Base-by-base conservation (phyloP, 1,140 invertebrate genomes). In the Apolygus lucorum region DNA sequence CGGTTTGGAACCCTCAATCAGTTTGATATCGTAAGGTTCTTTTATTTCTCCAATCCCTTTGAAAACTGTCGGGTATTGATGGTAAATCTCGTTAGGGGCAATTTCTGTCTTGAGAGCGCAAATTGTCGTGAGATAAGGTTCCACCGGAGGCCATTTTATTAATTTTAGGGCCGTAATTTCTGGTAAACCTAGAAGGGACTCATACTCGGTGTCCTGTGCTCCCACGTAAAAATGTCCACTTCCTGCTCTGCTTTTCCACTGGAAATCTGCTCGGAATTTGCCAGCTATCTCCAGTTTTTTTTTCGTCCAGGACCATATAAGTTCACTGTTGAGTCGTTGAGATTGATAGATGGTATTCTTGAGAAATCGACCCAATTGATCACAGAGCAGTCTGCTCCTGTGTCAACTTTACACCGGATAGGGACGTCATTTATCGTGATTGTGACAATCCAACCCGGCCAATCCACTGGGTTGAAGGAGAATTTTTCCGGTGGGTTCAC, bases 1-100 rank as follows among this genome's bases (percentile, higher is more conserved):
- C 4, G 73, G 72, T 13, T 13, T 27, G 11, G 54, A 66, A 68
- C 69, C 21, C 29, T 72, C 25, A 2, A 13, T 65, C 27, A 65
- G 14, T 28, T 65, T 65, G 8, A 49, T 49, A 17, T 49, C 8
- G 17, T 49, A 49, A 49, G 34, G 34, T 11, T 49, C 34, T 17
- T 49, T 49, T 49, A 49, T 17, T 49, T 49, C 8, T 17, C 34
- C 34, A 49, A 49, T 49, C 34, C 34, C 34, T 17, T 49, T 49
- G 17, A 49, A 49, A 49, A 49, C 34, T 11, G 8, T 49, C 8
- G 34, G 34, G 34, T 49, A 49, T 49, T 11, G 34, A 17, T 49
- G 34, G 34, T 49, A 49, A 11, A 11, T 49, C 17, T 49, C 8
- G 17, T 8, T 49, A 49, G 34, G 8, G 8, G 34, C 17, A 11